A percentile compares a stretch with the other conserved stretches of the same genome.
Conservation (phyloP, 1,140 invertebrate species). For the Stenopsyche tienmushanensis region DNA sequence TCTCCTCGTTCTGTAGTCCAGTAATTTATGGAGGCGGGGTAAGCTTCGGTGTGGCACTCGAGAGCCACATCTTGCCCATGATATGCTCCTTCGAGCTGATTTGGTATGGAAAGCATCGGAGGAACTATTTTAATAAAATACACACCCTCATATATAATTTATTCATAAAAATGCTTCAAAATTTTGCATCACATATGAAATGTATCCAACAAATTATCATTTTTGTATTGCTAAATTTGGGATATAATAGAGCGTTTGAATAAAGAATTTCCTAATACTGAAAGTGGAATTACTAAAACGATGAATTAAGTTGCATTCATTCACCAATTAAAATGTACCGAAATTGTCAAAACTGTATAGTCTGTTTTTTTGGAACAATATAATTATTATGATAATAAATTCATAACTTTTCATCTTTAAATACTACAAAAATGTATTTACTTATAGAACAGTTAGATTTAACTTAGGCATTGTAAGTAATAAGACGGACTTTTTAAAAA, state of each 20-base stretch:
- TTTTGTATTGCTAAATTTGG: no score
- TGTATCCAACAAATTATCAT: no score
- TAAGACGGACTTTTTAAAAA: no score
- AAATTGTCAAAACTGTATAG: no score
- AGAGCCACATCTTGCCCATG: conserved; percentile 59
- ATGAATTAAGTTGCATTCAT: no score
- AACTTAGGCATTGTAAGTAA: no score
- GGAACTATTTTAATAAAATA: conserved; percentile 49
- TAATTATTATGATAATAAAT: background rate
- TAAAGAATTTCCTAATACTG: no score
- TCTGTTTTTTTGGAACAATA: no score
- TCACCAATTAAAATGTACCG: no score
- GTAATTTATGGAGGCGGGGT: conserved; percentile 60
- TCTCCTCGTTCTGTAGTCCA: conserved; percentile 75
- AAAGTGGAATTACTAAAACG: no score
- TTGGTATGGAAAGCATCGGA: conserved; percentile 59
- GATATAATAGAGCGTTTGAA: no score
- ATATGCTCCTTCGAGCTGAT: conserved; percentile 59
- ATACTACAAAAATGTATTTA: background rate
- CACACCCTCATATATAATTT: background rate
- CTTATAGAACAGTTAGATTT: background rate
- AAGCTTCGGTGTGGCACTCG: conserved; percentile 59
- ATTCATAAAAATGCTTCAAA: background rate
- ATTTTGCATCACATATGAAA: no score
- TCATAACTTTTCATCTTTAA: background rate